Evolutionary conservation across 1,140 invertebrate genomes (phyloP).

Genomic region (Potamilus streckersoni): DNA sequence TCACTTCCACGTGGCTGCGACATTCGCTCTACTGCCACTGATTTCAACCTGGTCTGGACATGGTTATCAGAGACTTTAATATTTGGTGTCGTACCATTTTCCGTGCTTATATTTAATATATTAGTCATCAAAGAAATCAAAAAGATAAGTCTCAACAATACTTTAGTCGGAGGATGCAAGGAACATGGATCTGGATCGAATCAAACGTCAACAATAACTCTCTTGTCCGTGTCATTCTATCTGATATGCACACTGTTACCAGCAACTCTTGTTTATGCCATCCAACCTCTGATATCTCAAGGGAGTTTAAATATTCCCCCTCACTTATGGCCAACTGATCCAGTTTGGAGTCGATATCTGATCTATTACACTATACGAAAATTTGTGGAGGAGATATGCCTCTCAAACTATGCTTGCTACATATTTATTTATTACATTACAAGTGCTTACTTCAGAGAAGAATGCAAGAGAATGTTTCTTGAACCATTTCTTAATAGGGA

Average conservation of each 20-base stretch:
- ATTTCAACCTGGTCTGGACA: constrained; percentile 39
- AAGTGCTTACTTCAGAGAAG: constrained; percentile 54
- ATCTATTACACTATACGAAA: constrained; percentile 47
- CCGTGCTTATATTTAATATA: constrained; percentile 54
- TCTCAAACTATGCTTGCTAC: constrained; percentile 62
- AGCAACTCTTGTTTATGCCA: constrained; percentile 45
- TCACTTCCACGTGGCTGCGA: constrained; percentile 2
- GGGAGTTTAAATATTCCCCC: constrained; percentile 31
- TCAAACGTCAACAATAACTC: constrained; percentile 53
- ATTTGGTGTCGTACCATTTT: constrained; percentile 49
- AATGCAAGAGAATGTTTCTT: constrained; percentile 11
- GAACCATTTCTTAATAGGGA: too few relatives aligned
- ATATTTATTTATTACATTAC: constrained; percentile 59
- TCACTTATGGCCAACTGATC: constrained; percentile 34
- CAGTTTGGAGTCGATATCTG: constrained; percentile 47
- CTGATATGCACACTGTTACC: constrained; percentile 56
- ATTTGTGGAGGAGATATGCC: constrained; percentile 54
- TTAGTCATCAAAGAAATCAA: constrained; percentile 52
- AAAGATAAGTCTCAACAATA: constrained; percentile 14
- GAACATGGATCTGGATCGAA: constrained; percentile 24
- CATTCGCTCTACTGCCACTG: constrained; percentile 2
- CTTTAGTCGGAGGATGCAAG: constrained; percentile 25
- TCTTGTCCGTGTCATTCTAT: constrained; percentile 58
- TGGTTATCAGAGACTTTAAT: constrained; percentile 50
- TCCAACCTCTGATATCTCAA: constrained; percentile 32